These are phyloP conservation scores for Elysia chlorotica DNA, from an alignment of 1,140 invertebrate genomes.

Conservation along the genomic window DNA sequence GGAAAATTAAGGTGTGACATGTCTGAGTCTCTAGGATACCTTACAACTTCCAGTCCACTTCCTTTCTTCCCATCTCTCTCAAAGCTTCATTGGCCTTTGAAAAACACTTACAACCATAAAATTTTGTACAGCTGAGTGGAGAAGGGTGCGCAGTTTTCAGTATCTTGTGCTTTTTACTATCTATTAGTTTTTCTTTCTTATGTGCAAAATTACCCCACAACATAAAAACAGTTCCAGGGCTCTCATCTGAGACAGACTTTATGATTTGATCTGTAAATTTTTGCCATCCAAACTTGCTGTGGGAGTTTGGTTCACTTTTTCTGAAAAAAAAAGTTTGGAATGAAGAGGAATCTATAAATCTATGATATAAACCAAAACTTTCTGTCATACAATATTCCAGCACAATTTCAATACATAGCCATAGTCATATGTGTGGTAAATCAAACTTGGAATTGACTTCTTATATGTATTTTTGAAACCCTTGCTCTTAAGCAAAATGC, in stretches of 20 bases:
- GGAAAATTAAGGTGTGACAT: too few species aligned
- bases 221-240: constrained; percentile 69
- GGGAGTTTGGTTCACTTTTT: constrained; percentile 69
- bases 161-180: constrained; percentile 66
- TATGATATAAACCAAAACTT: too few species aligned
- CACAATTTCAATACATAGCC: too few species aligned
- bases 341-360: too few species aligned
- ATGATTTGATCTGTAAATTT: constrained; percentile 71
- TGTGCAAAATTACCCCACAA: constrained; percentile 74
- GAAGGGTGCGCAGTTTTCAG: constrained; percentile 71
- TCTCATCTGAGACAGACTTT: constrained; percentile 52
- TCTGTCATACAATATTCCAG: too few species aligned
- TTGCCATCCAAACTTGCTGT: constrained; percentile 70
- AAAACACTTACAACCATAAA: constrained; percentile 71
- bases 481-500: too few species aligned
- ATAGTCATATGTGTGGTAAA: too few species aligned
- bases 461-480: too few species aligned
- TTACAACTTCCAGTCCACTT: constrained; percentile 61
- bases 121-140: constrained; percentile 69
- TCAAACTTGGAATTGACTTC: too few species aligned
- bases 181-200: constrained; percentile 69
- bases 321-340: too few species aligned
- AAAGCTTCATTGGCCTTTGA: constrained; percentile 68
- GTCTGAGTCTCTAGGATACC: too few species aligned
- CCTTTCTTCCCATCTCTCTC: constrained; percentile 59